A percentile compares a stretch with the other conserved stretches of the same genome.
phyloP scores from a whole-genome alignment of 2,888 invertebrate genomes.

The Euproctis similis region DNA sequence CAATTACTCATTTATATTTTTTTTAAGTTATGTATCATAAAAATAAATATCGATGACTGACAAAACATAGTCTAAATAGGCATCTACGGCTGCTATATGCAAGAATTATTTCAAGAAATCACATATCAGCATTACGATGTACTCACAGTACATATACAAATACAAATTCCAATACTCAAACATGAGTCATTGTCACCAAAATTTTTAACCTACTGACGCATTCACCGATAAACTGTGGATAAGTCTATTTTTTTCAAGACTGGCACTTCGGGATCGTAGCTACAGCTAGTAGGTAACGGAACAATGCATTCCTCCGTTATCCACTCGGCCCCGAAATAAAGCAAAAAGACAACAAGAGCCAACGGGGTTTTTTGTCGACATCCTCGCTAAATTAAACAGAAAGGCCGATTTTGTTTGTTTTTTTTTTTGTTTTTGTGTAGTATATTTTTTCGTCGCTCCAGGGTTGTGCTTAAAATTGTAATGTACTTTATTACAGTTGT shows the following conservation, averaged over 20 bases:
- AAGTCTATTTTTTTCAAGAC: slow-evolving; percentile 48
- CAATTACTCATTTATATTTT: too few relatives aligned
- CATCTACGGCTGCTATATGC: too few relatives aligned
- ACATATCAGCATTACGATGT: too few relatives aligned
- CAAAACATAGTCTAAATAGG: too few relatives aligned
- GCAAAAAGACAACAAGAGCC: slow-evolving; percentile 60
- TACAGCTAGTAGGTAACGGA: too few relatives aligned
- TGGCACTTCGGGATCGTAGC: slow-evolving; percentile 37
- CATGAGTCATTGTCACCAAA: too few relatives aligned
- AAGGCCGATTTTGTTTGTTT: slow-evolving; percentile 61
- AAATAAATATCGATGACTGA: too few relatives aligned
- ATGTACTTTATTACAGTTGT: slow-evolving; percentile 22
- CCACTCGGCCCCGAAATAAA: slow-evolving; percentile 59
- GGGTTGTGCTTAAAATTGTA: slow-evolving; percentile 29
- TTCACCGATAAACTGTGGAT: slow-evolving; percentile 41
- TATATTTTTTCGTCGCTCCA: slow-evolving; percentile 48
- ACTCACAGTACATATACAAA: too few relatives aligned
- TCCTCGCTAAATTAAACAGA: slow-evolving; percentile 71
- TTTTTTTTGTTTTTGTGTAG: too few relatives aligned
- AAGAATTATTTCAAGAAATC: too few relatives aligned
- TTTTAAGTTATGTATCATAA: too few relatives aligned
- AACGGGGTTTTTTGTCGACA: slow-evolving; percentile 66
- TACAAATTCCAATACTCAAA: too few relatives aligned
- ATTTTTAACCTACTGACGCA: slow-evolving; percentile 32
- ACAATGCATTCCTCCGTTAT: slow-evolving; percentile 69